These are phyloP conservation scores for Gobio gobio DNA, from an alignment of 2,113 vertebrate genomes.

Conservation along the genomic window DNA sequence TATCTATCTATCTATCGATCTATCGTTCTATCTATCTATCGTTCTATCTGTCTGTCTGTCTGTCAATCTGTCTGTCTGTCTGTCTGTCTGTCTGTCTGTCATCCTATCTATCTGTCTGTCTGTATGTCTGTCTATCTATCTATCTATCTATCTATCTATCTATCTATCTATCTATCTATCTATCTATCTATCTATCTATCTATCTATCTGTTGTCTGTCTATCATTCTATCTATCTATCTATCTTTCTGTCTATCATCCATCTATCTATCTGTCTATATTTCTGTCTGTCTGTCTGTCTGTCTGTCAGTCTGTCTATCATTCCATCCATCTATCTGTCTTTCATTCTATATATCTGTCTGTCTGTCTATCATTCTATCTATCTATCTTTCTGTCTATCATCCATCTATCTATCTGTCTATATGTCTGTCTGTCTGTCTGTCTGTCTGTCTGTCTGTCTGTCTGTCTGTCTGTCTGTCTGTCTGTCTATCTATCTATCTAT, in stretches of 20 bases:
- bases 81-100: no score
- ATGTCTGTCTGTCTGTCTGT: not conserved
- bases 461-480: rapidly evolving
- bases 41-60: no score
- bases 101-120: not conserved
- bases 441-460: not conserved
- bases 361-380: not conserved
- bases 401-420: not conserved
- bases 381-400: not conserved
- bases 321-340: not conserved
- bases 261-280: not conserved
- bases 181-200: not conserved
- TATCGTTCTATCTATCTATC: not conserved
- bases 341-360: not conserved
- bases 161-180: not conserved
- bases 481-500: not conserved
- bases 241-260: not conserved
- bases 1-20: not conserved
- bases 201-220: not conserved
- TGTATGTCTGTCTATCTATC: not conserved
- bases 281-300: not conserved
- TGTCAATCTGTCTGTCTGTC: no score
- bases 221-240: not conserved
- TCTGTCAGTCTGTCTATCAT: not conserved
- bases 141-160: no score